A percentile compares a stretch with the other conserved stretches of the same genome.
These are phyloP conservation scores for Todus mexicanus DNA, from an alignment of 2,797 vertebrate species.

Conservation along the genomic window DNA sequence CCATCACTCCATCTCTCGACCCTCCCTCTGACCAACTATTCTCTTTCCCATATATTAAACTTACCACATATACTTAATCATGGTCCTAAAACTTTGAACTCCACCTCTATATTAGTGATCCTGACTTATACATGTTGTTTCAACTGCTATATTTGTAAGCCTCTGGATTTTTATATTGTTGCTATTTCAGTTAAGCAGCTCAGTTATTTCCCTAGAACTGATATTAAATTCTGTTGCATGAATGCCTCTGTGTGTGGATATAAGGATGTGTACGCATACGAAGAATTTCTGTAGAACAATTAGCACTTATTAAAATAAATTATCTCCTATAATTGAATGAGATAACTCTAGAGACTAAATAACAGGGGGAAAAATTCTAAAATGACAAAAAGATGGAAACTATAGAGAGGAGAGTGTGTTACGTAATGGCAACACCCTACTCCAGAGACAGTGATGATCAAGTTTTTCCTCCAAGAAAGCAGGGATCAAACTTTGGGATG, in stretches of 20 bases:
- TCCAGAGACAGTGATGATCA: not conserved
- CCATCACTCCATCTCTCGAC: not conserved
- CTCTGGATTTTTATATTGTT: not conserved
- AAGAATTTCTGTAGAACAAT: not conserved
- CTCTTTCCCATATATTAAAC: not conserved
- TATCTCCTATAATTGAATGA: not conserved
- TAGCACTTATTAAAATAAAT: slow-evolving; percentile 33
- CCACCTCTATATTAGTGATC: not conserved
- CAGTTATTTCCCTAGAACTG: not conserved
- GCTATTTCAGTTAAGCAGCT: not conserved
- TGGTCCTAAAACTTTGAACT: not conserved
- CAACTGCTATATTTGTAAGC: not conserved
- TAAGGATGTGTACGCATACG: not conserved
- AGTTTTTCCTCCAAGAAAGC: not conserved
- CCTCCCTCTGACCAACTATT: not conserved
- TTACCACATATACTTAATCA: not conserved
- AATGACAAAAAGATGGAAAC: not conserved
- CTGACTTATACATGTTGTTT: not conserved
- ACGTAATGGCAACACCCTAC: not conserved
- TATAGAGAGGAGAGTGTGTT: not conserved
- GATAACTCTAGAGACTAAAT: not conserved
- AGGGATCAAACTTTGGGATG: not conserved
- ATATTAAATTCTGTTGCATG: not conserved
- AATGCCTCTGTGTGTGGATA: not conserved
- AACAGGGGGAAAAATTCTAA: not conserved